Evolutionary conservation across 2,888 invertebrate species (phyloP).

Genomic region (Campoletis raptor): DNA sequence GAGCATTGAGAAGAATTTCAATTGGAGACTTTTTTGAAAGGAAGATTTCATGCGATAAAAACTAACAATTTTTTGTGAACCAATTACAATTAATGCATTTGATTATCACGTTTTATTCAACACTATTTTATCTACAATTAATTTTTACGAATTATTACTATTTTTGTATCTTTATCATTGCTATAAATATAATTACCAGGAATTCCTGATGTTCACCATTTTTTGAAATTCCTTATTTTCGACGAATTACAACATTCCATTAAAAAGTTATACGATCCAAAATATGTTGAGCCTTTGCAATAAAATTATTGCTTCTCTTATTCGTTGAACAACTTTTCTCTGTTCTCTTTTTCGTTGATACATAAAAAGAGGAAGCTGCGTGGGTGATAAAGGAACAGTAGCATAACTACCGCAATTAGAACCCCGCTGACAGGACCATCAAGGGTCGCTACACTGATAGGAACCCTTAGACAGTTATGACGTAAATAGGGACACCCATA

Average conservation of each 20-base stretch:
- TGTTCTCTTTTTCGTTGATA: no score
- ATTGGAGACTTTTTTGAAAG: background rate
- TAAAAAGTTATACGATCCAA: background rate
- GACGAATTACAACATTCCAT: background rate
- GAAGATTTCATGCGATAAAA: background rate
- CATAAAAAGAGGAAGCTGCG: background rate
- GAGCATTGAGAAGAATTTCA: background rate
- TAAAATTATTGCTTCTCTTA: background rate
- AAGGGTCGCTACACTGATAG: conserved; percentile 42
- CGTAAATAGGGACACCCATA: conserved; percentile 30
- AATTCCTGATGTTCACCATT: background rate
- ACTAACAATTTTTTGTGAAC: background rate
- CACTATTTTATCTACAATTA: background rate
- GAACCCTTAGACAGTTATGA: conserved; percentile 47
- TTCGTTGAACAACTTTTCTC: background rate
- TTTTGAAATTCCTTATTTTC: background rate
- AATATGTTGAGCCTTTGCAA: background rate
- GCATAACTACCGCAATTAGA: conserved; percentile 71
- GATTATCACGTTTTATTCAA: background rate
- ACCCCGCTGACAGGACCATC: conserved; percentile 73
- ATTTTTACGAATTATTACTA: background rate
- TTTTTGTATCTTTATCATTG: background rate
- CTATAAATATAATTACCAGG: background rate
- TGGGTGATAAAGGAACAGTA: conserved; percentile 34
- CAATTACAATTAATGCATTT: background rate